These are phyloP conservation scores for Phyllostomus discolor DNA, from an alignment of 2,113 vertebrate species.

Conservation along the genomic window DNA sequence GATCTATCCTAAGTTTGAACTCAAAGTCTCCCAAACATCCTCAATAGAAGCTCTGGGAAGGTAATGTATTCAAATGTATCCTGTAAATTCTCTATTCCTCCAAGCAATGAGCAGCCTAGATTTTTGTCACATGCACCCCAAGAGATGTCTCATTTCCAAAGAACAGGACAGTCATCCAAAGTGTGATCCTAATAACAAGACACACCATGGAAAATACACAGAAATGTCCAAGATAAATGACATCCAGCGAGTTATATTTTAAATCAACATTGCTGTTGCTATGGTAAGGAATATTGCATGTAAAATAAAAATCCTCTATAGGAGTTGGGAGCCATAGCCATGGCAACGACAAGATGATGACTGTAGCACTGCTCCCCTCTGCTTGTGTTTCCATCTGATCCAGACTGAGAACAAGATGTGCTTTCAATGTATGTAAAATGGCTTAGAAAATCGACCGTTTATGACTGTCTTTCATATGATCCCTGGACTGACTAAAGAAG, in stretches of 20 bases:
- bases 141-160: slow-evolving; percentile 65
- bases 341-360: slow-evolving; percentile 68
- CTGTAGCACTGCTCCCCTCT: slow-evolving; percentile 41
- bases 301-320: slow-evolving; percentile 72
- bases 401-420: slow-evolving; percentile 48
- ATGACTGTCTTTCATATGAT: slow-evolving; percentile 8
- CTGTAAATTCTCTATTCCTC: slow-evolving; percentile 54
- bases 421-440: slow-evolving; percentile 48
- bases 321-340: slow-evolving; percentile 74
- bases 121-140: slow-evolving; percentile 69
- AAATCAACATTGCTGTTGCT: slow-evolving; percentile 76
- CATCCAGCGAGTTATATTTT: slow-evolving; percentile 61
- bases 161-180: slow-evolving; percentile 64
- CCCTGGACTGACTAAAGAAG: slow-evolving; percentile 1
- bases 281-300: slow-evolving; percentile 71
- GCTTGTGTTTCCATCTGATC: slow-evolving; percentile 56
- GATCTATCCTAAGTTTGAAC: slow-evolving; percentile 27
- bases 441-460: slow-evolving; percentile 47
- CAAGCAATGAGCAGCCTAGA: slow-evolving; percentile 33
- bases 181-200: slow-evolving; percentile 71
- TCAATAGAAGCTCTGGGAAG: slow-evolving; percentile 59
- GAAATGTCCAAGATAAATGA: slow-evolving; percentile 74
- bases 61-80: slow-evolving; percentile 29
- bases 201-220: slow-evolving; percentile 58
- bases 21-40: slow-evolving; percentile 51